Conservation (phyloP, 2,888 invertebrate genomes). For the Amphimallon solstitiale region DNA sequence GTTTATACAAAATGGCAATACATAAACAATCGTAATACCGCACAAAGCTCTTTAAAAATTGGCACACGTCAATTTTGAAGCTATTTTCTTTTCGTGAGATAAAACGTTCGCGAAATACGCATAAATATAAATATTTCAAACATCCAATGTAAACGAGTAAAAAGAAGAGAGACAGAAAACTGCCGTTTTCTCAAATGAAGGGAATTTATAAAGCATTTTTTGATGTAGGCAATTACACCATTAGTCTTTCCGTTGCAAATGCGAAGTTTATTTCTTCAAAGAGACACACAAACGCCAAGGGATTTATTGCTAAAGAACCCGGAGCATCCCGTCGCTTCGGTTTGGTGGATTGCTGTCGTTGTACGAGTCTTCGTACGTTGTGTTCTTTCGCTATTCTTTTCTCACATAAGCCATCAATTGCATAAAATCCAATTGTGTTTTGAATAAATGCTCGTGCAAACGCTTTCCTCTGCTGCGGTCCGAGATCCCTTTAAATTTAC, state of each 20-base stretch:
- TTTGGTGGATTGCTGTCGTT: background rate
- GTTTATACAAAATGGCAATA: too few species aligned
- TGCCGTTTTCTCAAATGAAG: background rate
- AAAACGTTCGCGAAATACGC: background rate
- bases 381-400: background rate
- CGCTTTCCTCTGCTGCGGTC: slow-evolving; percentile 37
- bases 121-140: background rate
- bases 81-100: background rate
- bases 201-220: slow-evolving; percentile 23
- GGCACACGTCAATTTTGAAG: too few species aligned
- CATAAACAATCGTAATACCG: too few species aligned
- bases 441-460: slow-evolving; percentile 37
- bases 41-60: too few species aligned
- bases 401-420: slow-evolving; percentile 42
- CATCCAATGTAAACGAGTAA: background rate
- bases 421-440: slow-evolving; percentile 44
- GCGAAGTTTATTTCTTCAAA: slow-evolving; percentile 9
- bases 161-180: background rate
- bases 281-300: slow-evolving; percentile 8
- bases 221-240: slow-evolving; percentile 21
- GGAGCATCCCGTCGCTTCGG: background rate
- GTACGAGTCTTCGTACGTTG: background rate
- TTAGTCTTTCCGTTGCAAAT: slow-evolving; percentile 9
- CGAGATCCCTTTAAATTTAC: slow-evolving; percentile 20
- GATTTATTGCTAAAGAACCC: slow-evolving; percentile 6